Evolutionary conservation across 1,140 invertebrate genomes (phyloP).

Genomic region (Aethina tumida): DNA sequence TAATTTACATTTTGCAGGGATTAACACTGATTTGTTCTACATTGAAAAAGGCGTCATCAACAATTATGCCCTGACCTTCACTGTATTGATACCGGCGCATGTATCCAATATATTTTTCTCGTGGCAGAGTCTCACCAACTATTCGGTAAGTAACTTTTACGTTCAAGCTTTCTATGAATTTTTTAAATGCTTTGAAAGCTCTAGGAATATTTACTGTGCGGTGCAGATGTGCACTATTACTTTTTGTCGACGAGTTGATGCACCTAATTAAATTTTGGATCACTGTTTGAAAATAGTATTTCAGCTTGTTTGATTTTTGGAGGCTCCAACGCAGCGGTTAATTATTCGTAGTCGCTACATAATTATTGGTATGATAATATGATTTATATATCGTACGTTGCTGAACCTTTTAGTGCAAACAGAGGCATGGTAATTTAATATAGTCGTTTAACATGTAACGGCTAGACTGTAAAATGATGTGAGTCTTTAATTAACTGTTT

Average conservation of each 20-base stretch:
- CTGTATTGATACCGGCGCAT: conserved; percentile 69
- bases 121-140: conserved; percentile 67
- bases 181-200: background rate
- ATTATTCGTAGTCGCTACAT: too few relatives aligned
- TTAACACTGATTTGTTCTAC: conserved; percentile 76
- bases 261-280: background rate
- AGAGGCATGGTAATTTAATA: too few relatives aligned
- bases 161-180: background rate
- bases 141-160: conserved; percentile 52
- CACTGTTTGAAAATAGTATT: background rate
- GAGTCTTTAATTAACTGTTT: too few relatives aligned
- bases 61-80: conserved; percentile 80
- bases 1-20: conserved; percentile 64
- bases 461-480: too few relatives aligned
- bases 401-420: too few relatives aligned
- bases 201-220: background rate
- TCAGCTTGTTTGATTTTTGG: background rate
- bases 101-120: conserved; percentile 78
- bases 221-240: background rate
- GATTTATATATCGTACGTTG: too few relatives aligned
- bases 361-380: too few relatives aligned
- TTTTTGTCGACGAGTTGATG: background rate
- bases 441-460: too few relatives aligned
- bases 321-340: background rate
- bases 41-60: conserved; percentile 81